A percentile compares a stretch with the other conserved stretches of the same genome.
These are phyloP conservation scores for Strigamia transsilvanica DNA, from an alignment of 2,888 invertebrate genomes.

Conservation along the genomic window DNA sequence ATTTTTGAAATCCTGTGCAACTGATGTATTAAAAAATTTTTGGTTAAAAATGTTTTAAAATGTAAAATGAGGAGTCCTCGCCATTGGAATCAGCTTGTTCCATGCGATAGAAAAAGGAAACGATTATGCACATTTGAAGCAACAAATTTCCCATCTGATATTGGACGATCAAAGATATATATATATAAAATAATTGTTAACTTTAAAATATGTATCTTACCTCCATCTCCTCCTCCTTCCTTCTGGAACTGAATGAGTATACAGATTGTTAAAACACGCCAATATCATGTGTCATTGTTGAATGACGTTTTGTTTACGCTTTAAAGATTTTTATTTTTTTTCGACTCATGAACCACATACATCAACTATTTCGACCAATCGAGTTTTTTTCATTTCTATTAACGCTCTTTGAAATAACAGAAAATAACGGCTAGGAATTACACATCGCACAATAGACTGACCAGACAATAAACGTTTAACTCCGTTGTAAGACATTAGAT, in stretches of 20 bases:
- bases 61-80: background rate
- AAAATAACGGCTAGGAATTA: background rate
- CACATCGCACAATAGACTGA: background rate
- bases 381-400: background rate
- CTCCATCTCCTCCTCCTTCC: background rate
- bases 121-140: background rate
- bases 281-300: too few relatives aligned
- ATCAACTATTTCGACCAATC: background rate
- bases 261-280: too few relatives aligned
- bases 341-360: background rate
- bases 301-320: too few relatives aligned
- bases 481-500: background rate
- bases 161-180: background rate
- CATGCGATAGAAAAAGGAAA: background rate
- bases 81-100: background rate
- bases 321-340: background rate
- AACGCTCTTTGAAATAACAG: background rate
- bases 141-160: background rate
- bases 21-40: background rate
- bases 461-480: background rate
- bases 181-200: background rate
- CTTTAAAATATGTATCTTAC: background rate
- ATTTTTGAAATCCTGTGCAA: background rate
- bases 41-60: background rate
- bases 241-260: too few relatives aligned